phyloP scores from a whole-genome alignment of 2,113 vertebrate species.

The Camelus bactrianus region DNA sequence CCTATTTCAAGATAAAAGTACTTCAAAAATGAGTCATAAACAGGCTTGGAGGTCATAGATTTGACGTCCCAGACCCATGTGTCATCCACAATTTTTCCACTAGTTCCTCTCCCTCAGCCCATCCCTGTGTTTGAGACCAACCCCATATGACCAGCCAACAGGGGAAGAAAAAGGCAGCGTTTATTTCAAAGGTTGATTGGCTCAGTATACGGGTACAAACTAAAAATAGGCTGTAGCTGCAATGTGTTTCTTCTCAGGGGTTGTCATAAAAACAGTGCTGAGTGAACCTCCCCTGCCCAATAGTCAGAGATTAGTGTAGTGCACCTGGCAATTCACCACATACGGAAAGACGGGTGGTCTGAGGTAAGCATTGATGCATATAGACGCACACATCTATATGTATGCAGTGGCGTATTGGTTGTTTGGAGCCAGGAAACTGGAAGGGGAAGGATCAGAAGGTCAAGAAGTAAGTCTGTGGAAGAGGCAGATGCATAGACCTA shows the following conservation, averaged over 20 bases:
- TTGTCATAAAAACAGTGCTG: background rate
- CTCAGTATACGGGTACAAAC: background rate
- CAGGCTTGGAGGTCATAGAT: background rate
- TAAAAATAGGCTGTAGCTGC: background rate
- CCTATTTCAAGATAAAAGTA: background rate
- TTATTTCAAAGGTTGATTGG: background rate
- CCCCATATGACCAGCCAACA: background rate
- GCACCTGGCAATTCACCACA: background rate
- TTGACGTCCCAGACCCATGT: background rate
- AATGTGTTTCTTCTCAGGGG: background rate
- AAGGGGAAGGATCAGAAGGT: background rate
- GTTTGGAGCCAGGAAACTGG: background rate
- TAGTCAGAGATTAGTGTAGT: background rate
- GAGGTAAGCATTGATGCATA: background rate
- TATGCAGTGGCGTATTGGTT: background rate
- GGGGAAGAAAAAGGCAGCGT: background rate
- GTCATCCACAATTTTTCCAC: background rate
- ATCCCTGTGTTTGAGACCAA: background rate
- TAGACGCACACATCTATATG: too few species aligned
- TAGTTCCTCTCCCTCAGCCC: background rate
- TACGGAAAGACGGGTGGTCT: background rate
- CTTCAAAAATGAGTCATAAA: background rate
- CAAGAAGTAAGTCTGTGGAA: background rate
- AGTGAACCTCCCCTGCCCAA: background rate
- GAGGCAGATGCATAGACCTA: background rate